Percentiles rank a stretch among this genome's conserved stretches.
Evolutionary conservation across 2,113 vertebrate genomes (phyloP).

Genomic region (Campylorhamphus procurvoides): DNA sequence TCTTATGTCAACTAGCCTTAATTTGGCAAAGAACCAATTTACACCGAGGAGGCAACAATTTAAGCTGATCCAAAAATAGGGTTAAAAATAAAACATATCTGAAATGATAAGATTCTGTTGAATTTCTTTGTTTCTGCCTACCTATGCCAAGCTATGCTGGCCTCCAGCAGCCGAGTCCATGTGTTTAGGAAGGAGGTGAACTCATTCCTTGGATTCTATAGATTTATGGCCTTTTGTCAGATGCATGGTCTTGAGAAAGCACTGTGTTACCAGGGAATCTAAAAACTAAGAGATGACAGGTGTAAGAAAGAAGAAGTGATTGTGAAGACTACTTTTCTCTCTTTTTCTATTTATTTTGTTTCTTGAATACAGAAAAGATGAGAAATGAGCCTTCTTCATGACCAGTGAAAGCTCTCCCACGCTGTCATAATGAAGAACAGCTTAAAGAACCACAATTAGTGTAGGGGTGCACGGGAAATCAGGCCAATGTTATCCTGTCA

Average conservation of each 20-base stretch:
- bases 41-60: background rate
- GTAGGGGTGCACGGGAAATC: background rate
- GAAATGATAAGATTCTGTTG: background rate
- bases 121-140: background rate
- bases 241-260: accelerated
- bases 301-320: background rate
- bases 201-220: background rate
- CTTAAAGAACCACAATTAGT: background rate
- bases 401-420: background rate
- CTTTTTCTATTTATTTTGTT: background rate
- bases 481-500: background rate
- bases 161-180: background rate
- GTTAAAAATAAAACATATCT: background rate
- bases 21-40: background rate
- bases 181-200: background rate
- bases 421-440: background rate
- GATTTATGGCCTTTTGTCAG: background rate
- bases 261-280: background rate
- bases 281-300: background rate
- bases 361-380: background rate
- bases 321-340: background rate
- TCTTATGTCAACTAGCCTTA: constrained; percentile 17
- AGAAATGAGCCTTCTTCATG: background rate
- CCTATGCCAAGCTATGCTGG: background rate
- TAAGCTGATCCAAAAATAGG: background rate